These are phyloP conservation scores for Reticulitermes speratus DNA, from an alignment of 1,140 invertebrate genomes.

Conservation along the genomic window DNA sequence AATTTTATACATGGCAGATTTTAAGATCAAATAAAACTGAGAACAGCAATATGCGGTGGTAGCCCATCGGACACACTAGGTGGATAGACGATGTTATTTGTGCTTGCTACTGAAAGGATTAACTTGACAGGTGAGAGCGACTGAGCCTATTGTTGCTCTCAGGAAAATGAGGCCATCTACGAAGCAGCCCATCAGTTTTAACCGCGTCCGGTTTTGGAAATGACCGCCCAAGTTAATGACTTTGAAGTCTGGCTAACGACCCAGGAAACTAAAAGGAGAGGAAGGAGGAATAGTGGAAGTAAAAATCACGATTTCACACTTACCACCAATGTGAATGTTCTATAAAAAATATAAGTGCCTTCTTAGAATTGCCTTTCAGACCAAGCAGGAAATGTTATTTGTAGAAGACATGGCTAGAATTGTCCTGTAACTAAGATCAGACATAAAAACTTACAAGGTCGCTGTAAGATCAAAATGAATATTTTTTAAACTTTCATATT, in stretches of 20 bases:
- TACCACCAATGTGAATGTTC: not conserved
- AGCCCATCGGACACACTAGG: too few species aligned
- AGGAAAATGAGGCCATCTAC: not conserved
- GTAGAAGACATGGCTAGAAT: not conserved
- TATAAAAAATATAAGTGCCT: not conserved
- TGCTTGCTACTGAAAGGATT: not conserved
- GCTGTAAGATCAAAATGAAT: not conserved
- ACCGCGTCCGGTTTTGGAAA: slow-evolving; percentile 19
- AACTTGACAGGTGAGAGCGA: not conserved
- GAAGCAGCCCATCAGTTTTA: not conserved
- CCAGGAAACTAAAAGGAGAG: not conserved
- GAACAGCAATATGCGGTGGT: too few species aligned
- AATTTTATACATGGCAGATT: too few species aligned
- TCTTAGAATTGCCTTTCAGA: not conserved
- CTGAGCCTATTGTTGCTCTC: not conserved
- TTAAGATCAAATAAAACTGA: too few species aligned
- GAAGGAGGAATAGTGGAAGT: not conserved
- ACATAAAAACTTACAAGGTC: not conserved
- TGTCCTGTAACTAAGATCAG: not conserved
- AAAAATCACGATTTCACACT: slow-evolving; percentile 14
- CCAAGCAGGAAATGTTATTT: not conserved
- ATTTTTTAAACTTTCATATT: not conserved
- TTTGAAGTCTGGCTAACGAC: not conserved
- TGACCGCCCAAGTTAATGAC: not conserved
- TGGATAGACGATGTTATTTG: too few species aligned